These are phyloP conservation scores for Microchrysa polita DNA, from an alignment of 2,888 invertebrate genomes.

Conservation along the genomic window DNA sequence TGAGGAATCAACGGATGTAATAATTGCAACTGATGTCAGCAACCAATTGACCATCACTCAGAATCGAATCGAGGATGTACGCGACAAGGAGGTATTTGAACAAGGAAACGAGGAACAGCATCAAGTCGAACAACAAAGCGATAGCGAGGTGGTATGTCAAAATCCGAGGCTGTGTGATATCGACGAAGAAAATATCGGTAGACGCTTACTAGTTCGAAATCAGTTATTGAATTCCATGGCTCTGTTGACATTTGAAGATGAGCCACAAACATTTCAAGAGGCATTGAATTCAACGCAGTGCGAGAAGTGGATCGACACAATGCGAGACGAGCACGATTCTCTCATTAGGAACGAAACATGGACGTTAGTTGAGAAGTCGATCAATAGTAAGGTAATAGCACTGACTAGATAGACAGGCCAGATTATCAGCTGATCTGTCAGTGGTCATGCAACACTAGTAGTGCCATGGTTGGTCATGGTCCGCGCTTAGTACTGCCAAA, in stretches of 20 bases:
- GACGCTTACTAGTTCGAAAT: neutral
- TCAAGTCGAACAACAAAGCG: no score
- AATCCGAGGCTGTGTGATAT: constrained; percentile 8
- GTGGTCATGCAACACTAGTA: no score
- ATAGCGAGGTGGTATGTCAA: neutral
- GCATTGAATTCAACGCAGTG: constrained; percentile 47
- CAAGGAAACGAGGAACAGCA: no score
- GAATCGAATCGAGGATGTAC: no score
- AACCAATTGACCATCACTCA: no score
- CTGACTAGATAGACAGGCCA: no score
- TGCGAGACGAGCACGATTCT: constrained; percentile 49
- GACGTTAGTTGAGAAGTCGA: constrained; percentile 46
- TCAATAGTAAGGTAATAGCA: constrained; percentile 43
- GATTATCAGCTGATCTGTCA: no score
- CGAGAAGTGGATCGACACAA: constrained; percentile 51
- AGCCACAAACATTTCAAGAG: constrained; percentile 49
- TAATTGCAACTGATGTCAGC: neutral
- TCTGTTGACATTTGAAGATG: constrained; percentile 43
- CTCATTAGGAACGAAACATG: constrained; percentile 50
- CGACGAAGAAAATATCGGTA: constrained; percentile 11
- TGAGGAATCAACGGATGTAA: constrained; percentile 16
- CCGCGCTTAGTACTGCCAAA: no score
- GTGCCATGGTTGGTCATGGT: no score
- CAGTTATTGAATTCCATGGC: neutral
- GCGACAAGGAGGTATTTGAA: no score